Conservation (phyloP, 2,888 invertebrate genomes). For the Abscondita cerata region DNA sequence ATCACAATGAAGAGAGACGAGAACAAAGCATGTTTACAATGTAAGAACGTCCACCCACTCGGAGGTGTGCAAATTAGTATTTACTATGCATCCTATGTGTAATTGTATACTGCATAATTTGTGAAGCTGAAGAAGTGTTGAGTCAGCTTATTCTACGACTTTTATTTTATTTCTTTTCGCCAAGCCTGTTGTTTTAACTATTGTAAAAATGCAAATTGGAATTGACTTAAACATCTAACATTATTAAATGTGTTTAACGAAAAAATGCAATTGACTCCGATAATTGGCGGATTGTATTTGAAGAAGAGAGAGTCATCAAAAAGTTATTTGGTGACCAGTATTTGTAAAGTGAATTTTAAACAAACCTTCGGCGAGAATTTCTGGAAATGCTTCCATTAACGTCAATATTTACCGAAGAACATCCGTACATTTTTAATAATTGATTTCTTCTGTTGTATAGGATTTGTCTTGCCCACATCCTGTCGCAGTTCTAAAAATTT, state of each 20-base stretch:
- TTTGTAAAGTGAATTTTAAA: too few relatives aligned
- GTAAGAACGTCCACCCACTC: constrained; percentile 41
- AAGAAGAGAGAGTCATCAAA: too few relatives aligned
- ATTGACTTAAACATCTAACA: neutral
- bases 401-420: neutral
- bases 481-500: too few relatives aligned
- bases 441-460: neutral
- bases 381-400: neutral
- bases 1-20: constrained; percentile 14
- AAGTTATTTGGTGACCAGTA: too few relatives aligned
- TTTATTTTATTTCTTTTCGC: constrained; percentile 12
- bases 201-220: neutral
- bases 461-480: neutral
- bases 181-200: constrained; percentile 12
- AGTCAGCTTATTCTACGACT: constrained; percentile 18
- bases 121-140: constrained; percentile 28
- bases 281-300: too few relatives aligned
- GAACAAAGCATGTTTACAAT: constrained; percentile 33
- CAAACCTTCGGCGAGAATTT: neutral
- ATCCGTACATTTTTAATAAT: neutral
- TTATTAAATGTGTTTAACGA: too few relatives aligned
- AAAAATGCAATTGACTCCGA: too few relatives aligned
- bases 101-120: constrained; percentile 34
- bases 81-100: constrained; percentile 41
- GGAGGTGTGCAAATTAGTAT: constrained; percentile 44